Conservation (phyloP, 2,113 vertebrate genomes). For the Burhinus oedicnemus region DNA sequence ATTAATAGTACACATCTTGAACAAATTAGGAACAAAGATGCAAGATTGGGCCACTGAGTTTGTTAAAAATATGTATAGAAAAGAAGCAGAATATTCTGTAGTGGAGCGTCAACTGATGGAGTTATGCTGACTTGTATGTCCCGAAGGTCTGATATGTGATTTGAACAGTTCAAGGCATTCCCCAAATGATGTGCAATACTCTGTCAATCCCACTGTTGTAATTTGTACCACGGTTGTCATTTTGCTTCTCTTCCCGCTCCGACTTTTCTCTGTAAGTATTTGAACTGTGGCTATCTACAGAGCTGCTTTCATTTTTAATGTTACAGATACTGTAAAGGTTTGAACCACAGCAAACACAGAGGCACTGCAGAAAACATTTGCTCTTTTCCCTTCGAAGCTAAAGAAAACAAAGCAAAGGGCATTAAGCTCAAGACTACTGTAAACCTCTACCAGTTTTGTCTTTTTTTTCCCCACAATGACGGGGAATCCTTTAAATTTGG, state of each 20-base stretch:
- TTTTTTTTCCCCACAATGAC: neutral
- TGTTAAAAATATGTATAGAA: neutral
- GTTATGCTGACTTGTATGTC: accelerated
- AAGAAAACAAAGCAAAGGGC: neutral
- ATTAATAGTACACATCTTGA: neutral
- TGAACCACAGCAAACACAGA: neutral
- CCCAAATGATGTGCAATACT: neutral
- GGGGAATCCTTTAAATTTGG: neutral
- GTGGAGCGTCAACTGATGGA: neutral
- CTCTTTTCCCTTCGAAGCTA: neutral
- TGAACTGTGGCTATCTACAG: neutral
- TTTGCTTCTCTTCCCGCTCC: neutral
- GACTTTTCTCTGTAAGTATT: neutral
- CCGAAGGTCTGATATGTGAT: neutral
- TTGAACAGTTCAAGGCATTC: neutral
- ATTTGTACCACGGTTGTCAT: neutral
- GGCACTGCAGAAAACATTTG: neutral
- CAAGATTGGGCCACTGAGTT: neutral
- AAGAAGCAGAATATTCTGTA: neutral
- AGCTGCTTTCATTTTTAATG: neutral
- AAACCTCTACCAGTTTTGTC: neutral
- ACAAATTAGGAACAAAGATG: neutral
- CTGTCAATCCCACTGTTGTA: too few relatives aligned
- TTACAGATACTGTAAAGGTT: neutral
- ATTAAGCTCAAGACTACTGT: neutral